Evolutionary conservation across 2,888 invertebrate species (phyloP).

Genomic region (Prionchulus punctatus): DNA sequence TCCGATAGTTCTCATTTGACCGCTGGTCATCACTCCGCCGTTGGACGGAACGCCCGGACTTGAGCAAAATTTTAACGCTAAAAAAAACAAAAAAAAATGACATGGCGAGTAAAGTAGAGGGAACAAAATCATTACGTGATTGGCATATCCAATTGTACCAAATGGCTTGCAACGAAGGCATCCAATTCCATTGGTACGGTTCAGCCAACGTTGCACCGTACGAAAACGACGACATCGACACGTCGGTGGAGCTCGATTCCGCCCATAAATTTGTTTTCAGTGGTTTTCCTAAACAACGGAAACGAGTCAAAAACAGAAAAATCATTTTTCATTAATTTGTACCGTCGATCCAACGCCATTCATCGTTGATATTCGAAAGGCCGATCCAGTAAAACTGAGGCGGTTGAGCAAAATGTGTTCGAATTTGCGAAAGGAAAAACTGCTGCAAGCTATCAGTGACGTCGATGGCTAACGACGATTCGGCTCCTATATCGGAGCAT

Average conservation of each 20-base stretch:
- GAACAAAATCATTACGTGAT: neutral
- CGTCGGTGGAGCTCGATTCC: neutral
- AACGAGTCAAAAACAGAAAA: neutral
- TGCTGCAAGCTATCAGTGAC: neutral
- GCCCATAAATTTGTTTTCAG: neutral
- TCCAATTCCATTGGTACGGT: conserved; percentile 8
- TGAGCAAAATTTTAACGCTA: conserved; percentile 4
- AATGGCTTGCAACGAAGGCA: neutral
- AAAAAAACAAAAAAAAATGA: neutral
- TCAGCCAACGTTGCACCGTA: conserved; percentile 4
- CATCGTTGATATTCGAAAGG: neutral
- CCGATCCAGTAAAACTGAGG: conserved; percentile 12
- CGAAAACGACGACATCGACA: neutral
- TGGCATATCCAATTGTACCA: conserved; percentile 11
- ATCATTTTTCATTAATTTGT: neutral
- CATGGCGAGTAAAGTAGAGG: neutral
- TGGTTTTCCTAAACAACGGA: neutral
- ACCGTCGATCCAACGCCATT: conserved; percentile 8
- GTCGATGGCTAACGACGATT: neutral
- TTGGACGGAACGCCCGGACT: conserved; percentile 10
- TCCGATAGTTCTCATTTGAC: conserved; percentile 5
- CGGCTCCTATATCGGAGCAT: conserved; percentile 1
- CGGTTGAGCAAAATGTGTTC: neutral
- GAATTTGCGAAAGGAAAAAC: neutral
- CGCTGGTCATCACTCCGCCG: conserved; percentile 11